These are phyloP conservation scores for Diploptera punctata DNA, from an alignment of 2,888 invertebrate genomes.

Conservation along the genomic window DNA sequence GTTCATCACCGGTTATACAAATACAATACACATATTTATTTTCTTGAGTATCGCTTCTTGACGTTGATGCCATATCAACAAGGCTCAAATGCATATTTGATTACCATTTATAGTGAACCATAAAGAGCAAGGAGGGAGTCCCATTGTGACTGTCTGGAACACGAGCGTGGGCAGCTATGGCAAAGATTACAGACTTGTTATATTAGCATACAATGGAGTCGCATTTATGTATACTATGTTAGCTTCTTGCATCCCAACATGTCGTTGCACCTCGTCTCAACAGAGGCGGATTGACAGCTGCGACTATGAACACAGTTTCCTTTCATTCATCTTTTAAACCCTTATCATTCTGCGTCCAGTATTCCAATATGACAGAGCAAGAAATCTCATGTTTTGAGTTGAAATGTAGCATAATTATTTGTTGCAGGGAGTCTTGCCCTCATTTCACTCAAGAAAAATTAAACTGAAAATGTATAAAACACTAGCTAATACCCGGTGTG, in stretches of 20 bases:
- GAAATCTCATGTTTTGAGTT: too few relatives aligned
- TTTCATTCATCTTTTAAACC: too few relatives aligned
- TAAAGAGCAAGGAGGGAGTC: neutral
- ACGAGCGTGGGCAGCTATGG: too few relatives aligned
- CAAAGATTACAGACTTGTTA: neutral
- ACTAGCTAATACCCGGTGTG: too few relatives aligned
- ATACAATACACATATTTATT: neutral
- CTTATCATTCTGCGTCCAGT: too few relatives aligned
- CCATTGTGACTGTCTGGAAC: conserved; percentile 8
- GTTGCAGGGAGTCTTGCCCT: too few relatives aligned
- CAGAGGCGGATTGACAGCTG: too few relatives aligned
- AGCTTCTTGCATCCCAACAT: neutral
- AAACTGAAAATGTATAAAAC: too few relatives aligned
- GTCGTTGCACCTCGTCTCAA: conserved; percentile 18
- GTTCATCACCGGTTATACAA: neutral
- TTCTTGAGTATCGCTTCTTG: conserved; percentile 7
- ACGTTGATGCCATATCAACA: conserved; percentile 4
- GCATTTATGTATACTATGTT: neutral
- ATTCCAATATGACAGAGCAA: too few relatives aligned
- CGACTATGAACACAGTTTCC: too few relatives aligned
- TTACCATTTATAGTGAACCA: conserved; percentile 22
- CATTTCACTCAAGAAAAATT: too few relatives aligned
- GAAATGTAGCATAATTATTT: too few relatives aligned
- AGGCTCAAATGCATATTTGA: conserved; percentile 15
- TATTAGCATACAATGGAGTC: conserved; percentile 24